phyloP scores from a whole-genome alignment of 1,140 invertebrate species.

The Magallana angulata region DNA sequence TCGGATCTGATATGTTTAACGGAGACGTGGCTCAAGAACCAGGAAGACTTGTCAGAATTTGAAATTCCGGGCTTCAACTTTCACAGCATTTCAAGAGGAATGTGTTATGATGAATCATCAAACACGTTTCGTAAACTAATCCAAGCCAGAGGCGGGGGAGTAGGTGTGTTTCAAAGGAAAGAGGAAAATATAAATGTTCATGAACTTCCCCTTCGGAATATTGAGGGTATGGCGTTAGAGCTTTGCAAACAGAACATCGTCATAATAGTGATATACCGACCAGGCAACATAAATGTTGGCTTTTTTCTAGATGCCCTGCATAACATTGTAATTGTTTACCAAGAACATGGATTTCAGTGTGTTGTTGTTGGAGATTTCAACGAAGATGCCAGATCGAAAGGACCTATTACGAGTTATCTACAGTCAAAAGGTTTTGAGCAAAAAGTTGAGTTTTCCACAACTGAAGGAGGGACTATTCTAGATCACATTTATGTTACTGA shows the following conservation, averaged over 20 bases:
- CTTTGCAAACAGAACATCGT: too few species aligned
- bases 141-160: not conserved
- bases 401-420: constrained; percentile 19
- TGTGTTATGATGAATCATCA: not conserved
- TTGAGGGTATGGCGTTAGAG: not conserved
- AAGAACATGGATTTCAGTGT: too few species aligned
- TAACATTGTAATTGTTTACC: not conserved
- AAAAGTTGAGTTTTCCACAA: constrained; percentile 25
- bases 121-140: not conserved
- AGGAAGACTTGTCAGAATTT: not conserved
- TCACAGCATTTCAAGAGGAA: not conserved
- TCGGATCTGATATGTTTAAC: constrained; percentile 39
- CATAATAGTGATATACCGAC: not conserved
- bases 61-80: not conserved
- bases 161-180: not conserved
- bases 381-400: not conserved
- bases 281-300: not conserved
- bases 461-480: constrained; percentile 21
- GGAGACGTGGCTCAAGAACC: constrained; percentile 34
- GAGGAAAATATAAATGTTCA: not conserved
- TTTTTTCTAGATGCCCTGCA: not conserved
- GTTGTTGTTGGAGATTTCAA: constrained; percentile 22
- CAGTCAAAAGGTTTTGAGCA: constrained; percentile 24
- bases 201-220: too few species aligned
- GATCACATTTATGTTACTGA: constrained; percentile 38